These are phyloP conservation scores for Melikaiella ostensackeni DNA, from an alignment of 2,888 invertebrate species.

Conservation along the genomic window DNA sequence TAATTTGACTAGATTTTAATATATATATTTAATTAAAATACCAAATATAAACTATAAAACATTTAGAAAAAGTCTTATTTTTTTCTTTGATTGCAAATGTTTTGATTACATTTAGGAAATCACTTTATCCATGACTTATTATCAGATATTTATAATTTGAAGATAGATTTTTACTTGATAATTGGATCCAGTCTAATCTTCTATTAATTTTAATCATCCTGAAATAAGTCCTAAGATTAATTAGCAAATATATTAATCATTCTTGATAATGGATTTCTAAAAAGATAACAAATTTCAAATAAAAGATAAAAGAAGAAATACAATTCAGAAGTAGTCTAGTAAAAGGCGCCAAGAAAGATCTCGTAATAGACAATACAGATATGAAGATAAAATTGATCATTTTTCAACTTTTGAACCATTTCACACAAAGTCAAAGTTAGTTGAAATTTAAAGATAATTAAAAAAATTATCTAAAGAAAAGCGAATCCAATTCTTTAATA, in stretches of 20 bases:
- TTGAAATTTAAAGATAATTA: too few species aligned
- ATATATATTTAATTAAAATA: too few species aligned
- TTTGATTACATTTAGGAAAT: too few species aligned
- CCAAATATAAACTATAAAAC: too few species aligned
- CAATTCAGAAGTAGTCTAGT: background rate
- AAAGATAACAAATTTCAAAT: constrained; percentile 16
- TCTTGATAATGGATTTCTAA: background rate
- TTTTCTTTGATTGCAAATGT: too few species aligned
- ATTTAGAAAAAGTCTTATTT: too few species aligned
- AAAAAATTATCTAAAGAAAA: too few species aligned
- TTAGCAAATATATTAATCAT: constrained; percentile 3
- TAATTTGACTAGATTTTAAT: too few species aligned
- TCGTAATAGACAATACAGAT: background rate
- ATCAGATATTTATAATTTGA: background rate
- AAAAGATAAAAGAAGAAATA: constrained; percentile 9
- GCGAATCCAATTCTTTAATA: too few species aligned
- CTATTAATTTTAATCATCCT: background rate
- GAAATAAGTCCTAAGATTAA: constrained; percentile 1
- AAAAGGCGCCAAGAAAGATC: background rate
- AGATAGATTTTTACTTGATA: background rate
- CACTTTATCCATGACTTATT: too few species aligned
- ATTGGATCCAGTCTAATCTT: background rate
- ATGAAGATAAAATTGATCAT: background rate
- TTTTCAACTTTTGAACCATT: too few species aligned
- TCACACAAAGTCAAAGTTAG: too few species aligned